Percentiles rank a stretch among this genome's conserved stretches.
These are phyloP conservation scores for Penelope pileata DNA, from an alignment of 2,113 vertebrate species.

Conservation along the genomic window DNA sequence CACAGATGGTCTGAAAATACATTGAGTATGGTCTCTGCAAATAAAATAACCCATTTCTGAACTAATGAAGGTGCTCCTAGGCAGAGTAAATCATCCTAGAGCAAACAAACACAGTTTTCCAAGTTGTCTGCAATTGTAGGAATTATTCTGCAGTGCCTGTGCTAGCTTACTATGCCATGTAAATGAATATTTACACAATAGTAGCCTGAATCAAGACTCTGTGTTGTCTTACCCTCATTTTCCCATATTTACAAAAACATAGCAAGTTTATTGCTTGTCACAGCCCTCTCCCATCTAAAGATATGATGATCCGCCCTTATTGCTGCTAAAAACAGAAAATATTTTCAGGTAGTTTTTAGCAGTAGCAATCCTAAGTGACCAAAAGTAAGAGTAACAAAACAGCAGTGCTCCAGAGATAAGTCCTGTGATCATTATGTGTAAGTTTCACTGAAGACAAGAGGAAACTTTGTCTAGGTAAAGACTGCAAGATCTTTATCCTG, in stretches of 20 bases:
- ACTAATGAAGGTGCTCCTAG: background rate
- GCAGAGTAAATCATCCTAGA: background rate
- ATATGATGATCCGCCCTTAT: background rate
- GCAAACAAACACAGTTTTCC: background rate
- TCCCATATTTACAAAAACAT: background rate
- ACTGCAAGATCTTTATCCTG: background rate
- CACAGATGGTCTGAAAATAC: accelerated
- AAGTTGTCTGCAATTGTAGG: background rate
- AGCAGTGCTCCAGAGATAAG: background rate
- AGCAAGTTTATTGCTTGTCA: background rate
- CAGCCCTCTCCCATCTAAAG: background rate
- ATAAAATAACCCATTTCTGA: background rate
- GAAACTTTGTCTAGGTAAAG: background rate
- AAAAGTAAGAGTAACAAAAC: background rate
- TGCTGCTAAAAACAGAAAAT: background rate
- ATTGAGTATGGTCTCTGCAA: background rate
- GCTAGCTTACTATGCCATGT: accelerated
- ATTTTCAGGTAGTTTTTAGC: background rate
- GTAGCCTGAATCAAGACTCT: background rate
- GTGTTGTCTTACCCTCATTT: background rate
- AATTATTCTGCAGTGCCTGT: background rate
- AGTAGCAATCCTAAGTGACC: background rate
- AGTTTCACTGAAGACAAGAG: background rate
- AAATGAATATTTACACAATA: accelerated
- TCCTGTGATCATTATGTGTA: accelerated